Base-by-base conservation (phyloP, 2,113 vertebrate species). In the Mesoclemmys tuberculata region DNA sequence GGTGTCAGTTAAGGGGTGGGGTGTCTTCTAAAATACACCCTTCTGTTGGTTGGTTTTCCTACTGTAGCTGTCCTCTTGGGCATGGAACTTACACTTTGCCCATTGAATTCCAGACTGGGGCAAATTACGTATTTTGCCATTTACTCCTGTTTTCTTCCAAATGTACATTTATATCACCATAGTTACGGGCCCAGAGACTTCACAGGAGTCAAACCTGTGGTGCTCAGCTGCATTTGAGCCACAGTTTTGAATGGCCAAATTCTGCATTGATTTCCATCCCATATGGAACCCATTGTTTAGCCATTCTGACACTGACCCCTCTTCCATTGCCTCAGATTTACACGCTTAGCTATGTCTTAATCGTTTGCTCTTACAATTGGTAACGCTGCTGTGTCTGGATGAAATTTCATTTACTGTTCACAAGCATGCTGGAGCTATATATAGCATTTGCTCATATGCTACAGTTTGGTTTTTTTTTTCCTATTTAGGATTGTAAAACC, bases 281-380 rank as follows among this genome's bases (percentile, higher is more conserved):
- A 0, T 38, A 64, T 88, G 85, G 71, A 94, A 2, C 26, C 84
- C 11, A 21, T 82, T 80, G 75, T 84, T 88, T 58, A 58, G 84
- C 75, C 84, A 51, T 27, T 93, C 44, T 96, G 64, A 84, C 92
- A 90, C 88, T 77, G 88, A 78, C 10, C 19, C 64, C 24, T 31
- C 21, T 90, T 31, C 41, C 38, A 96, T 94, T 13, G 92, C 92
- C 92, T 64, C 93, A 90, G 85, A 71, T 74, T 93, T 86, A 54
- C 84, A 11, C 58, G 14, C n/a, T 64, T 29, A 44, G 2, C 46
- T 92, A 64, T 22, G 38, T 90, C 61, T 81, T 68, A 86, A 96
- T 12, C 9, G 87, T 92, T 79, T 89, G 54, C 46, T 93, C 35
- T 93, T 75, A 19, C 27, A 84, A 54, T 84, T 58, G 55, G 12